These are phyloP conservation scores for Limosa lapponica DNA, from an alignment of 2,797 vertebrate species.

Conservation along the genomic window DNA sequence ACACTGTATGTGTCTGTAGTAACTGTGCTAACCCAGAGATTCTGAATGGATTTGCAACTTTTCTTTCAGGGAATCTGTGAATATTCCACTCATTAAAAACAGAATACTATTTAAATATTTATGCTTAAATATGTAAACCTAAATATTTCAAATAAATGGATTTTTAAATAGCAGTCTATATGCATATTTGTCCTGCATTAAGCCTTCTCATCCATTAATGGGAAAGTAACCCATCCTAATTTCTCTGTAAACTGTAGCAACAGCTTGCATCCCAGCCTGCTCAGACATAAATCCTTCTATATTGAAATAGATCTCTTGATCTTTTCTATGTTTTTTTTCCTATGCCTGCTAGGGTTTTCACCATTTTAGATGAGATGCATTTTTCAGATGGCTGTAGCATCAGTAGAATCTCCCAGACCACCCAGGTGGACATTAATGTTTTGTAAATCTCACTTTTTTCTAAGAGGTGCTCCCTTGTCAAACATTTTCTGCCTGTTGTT, in stretches of 20 bases:
- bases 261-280: not conserved
- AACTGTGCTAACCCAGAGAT: not conserved
- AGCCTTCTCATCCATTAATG: not conserved
- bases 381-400: not conserved
- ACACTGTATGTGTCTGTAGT: not conserved
- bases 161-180: not conserved
- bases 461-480: not conserved
- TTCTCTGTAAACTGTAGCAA: not conserved
- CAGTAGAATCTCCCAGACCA: not conserved
- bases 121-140: not conserved
- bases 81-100: not conserved
- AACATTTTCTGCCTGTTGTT: not conserved
- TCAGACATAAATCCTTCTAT: not conserved
- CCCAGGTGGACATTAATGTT: not conserved
- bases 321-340: not conserved
- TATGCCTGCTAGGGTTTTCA: not conserved
- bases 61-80: not conserved
- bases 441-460: not conserved
- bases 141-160: not conserved
- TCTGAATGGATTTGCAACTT: not conserved
- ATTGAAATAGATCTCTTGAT: not conserved
- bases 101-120: not conserved
- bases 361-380: not conserved
- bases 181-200: not conserved
- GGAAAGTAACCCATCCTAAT: not conserved